Evolutionary conservation across 2,888 invertebrate genomes (phyloP).

Genomic region (Euspilapteryx auroguttella): DNA sequence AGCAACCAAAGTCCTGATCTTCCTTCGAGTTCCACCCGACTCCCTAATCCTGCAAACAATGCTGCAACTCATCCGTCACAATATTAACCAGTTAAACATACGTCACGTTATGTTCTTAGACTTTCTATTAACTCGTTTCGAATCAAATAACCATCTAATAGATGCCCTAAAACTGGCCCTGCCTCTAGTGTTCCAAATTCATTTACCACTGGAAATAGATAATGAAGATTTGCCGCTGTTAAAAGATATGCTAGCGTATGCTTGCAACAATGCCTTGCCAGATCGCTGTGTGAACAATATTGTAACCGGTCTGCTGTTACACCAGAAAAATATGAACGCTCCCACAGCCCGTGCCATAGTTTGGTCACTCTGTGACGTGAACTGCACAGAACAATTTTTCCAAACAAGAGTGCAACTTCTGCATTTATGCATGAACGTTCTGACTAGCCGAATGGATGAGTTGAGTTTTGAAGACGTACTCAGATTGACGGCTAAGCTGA

Average conservation of each 20-base stretch:
- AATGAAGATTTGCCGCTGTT: constrained; percentile 48
- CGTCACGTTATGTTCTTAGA: constrained; percentile 66
- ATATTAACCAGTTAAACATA: constrained; percentile 62
- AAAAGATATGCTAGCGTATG: constrained; percentile 56
- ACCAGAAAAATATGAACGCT: constrained; percentile 36
- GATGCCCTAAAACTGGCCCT: constrained; percentile 67
- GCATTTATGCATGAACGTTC: constrained; percentile 47
- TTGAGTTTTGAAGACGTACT: constrained; percentile 49
- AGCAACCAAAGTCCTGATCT: constrained; percentile 60
- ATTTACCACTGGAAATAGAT: constrained; percentile 61
- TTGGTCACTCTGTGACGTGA: constrained; percentile 56
- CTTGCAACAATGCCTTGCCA: constrained; percentile 46
- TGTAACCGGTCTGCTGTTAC: constrained; percentile 45
- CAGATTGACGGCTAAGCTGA: constrained; percentile 46
- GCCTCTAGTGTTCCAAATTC: constrained; percentile 68
- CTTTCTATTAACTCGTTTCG: constrained; percentile 54
- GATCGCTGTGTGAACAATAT: constrained; percentile 53
- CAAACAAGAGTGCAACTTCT: constrained; percentile 48
- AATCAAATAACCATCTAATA: constrained; percentile 54
- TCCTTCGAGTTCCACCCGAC: constrained; percentile 58
- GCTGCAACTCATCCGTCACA: constrained; percentile 63
- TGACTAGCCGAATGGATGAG: constrained; percentile 38
- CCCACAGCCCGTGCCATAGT: constrained; percentile 54
- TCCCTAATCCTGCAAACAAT: constrained; percentile 64
- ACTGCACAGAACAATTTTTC: constrained; percentile 28